These are phyloP conservation scores for Caenorhabditis brenneri DNA, from an alignment of 1,140 invertebrate genomes.

Conservation along the genomic window DNA sequence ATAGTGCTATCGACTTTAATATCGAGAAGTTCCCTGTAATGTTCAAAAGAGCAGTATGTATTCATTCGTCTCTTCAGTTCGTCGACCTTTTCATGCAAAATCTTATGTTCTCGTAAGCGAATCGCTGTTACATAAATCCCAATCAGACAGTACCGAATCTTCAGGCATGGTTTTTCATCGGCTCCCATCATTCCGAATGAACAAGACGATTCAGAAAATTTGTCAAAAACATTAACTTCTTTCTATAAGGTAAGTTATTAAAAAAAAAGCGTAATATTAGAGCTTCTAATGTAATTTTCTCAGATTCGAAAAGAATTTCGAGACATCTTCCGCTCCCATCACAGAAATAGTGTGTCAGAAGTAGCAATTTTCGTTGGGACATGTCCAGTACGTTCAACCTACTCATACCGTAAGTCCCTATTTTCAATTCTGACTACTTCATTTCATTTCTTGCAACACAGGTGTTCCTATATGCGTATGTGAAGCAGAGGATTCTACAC, in stretches of 20 bases:
- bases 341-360: not conserved
- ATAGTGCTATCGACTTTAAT: not conserved
- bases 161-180: slow-evolving; percentile 6
- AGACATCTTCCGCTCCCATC: slow-evolving; percentile 1
- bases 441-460: not conserved
- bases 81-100: slow-evolving; percentile 9
- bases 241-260: not conserved
- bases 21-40: not conserved
- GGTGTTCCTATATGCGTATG: not conserved
- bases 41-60: not conserved
- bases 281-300: not conserved
- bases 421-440: not conserved
- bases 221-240: not conserved
- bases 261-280: not conserved
- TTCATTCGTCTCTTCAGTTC: slow-evolving; percentile 14
- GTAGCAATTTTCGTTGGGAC: slow-evolving; percentile 1
- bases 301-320: slow-evolving; percentile 32
- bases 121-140: not conserved
- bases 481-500: not conserved
- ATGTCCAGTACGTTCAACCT: not conserved
- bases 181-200: not conserved
- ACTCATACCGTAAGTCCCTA: not conserved
- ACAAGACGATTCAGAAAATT: not conserved
- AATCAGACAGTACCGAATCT: not conserved
- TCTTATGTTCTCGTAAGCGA: slow-evolving; percentile 18